Conservation (phyloP, 2,113 vertebrate genomes). For the Dasyornis broadbenti region DNA sequence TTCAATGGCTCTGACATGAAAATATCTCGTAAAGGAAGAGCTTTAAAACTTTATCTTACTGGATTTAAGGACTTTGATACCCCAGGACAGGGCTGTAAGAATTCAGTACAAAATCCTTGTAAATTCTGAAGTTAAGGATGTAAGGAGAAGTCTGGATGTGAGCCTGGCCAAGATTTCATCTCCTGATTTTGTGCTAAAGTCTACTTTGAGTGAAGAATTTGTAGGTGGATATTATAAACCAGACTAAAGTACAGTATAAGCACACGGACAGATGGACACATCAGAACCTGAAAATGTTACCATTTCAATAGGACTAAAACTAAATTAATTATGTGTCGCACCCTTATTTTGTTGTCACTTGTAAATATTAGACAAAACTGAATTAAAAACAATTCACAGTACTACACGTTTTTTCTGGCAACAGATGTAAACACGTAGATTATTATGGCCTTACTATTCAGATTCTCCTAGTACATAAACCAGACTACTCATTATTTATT, state of each 20-base stretch:
- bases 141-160: background rate
- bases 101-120: background rate
- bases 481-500: background rate
- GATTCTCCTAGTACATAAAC: background rate
- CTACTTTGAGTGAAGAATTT: background rate
- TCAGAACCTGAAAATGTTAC: background rate
- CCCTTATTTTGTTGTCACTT: background rate
- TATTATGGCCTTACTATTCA: background rate
- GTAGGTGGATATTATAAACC: background rate
- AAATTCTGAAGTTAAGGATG: background rate
- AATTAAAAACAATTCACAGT: background rate
- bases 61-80: background rate
- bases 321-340: background rate
- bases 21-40: background rate
- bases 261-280: background rate
- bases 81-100: background rate
- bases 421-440: background rate
- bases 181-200: background rate
- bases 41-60: background rate
- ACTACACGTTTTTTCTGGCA: background rate
- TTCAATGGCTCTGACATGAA: background rate
- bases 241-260: background rate
- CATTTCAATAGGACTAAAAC: background rate
- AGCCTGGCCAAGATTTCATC: background rate
- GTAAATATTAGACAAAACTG: background rate